A percentile compares a stretch with the other conserved stretches of the same genome.
Evolutionary conservation across 2,888 invertebrate species (phyloP).

Genomic region (Lepeophtheirus nordmannii): DNA sequence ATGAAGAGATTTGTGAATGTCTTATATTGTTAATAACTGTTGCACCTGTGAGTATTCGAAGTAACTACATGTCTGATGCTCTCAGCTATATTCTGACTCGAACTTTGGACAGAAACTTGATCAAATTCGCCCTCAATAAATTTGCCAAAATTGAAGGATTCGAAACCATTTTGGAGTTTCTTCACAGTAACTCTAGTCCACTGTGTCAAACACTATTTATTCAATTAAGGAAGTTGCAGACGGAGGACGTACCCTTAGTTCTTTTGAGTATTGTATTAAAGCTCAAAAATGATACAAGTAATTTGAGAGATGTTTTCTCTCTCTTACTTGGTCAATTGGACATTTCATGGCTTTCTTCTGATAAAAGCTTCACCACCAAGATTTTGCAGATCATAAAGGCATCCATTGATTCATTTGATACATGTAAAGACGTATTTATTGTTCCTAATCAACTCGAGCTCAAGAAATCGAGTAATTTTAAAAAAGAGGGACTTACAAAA

Average conservation of each 20-base stretch:
- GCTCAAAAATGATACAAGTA: background rate
- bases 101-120: background rate
- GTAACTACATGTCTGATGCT: background rate
- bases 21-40: background rate
- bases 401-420: background rate
- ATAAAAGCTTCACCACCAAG: slow-evolving; percentile 8
- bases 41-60: background rate
- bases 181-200: background rate
- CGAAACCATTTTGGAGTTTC: background rate
- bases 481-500: background rate
- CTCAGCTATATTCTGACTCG: background rate
- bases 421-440: background rate
- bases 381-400: slow-evolving; percentile 13
- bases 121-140: background rate
- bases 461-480: background rate
- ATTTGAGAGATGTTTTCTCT: slow-evolving; percentile 7
- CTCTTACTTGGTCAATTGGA: slow-evolving; percentile 13
- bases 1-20: background rate
- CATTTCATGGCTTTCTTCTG: slow-evolving; percentile 11
- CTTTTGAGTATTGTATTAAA: slow-evolving; percentile 4
- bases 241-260: background rate
- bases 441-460: background rate
- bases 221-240: background rate
- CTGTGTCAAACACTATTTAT: background rate
- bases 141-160: background rate